Evolutionary conservation across 2,797 vertebrate genomes (phyloP).

Genomic region (Cynopterus sphinx): DNA sequence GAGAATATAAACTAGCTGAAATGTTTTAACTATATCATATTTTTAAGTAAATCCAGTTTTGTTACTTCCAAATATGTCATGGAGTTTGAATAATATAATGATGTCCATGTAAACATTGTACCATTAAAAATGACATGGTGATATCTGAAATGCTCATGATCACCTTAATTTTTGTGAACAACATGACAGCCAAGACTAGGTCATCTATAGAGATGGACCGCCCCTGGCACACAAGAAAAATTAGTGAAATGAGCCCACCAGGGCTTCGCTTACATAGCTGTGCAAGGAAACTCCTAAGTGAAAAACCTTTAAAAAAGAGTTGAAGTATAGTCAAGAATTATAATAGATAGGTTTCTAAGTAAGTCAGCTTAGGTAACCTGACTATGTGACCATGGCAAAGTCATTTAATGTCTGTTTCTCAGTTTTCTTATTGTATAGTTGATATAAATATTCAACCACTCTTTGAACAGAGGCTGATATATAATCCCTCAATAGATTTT

Average conservation of each 20-base stretch:
- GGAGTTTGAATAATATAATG: not conserved
- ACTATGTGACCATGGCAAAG: not conserved
- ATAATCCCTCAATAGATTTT: not conserved
- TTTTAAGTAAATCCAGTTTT: conserved; percentile 8
- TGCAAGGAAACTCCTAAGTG: not conserved
- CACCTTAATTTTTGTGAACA: conserved; percentile 7
- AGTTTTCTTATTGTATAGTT: not conserved
- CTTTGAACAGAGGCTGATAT: not conserved
- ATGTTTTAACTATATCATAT: not conserved
- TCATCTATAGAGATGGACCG: not conserved
- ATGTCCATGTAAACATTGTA: not conserved
- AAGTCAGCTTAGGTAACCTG: not conserved
- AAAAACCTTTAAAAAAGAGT: not conserved
- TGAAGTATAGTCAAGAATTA: not conserved
- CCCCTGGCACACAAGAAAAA: not conserved
- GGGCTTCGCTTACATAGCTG: not conserved
- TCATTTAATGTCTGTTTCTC: not conserved
- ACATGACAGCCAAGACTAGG: not conserved
- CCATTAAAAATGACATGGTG: not conserved
- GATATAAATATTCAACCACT: not conserved
- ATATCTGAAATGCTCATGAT: not conserved
- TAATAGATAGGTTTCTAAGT: not conserved
- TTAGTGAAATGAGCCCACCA: not conserved
- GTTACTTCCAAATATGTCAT: not conserved
- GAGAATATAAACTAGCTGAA: not conserved